These are phyloP conservation scores for Tetrax tetrax DNA, from an alignment of 2,113 vertebrate species.

Conservation along the genomic window DNA sequence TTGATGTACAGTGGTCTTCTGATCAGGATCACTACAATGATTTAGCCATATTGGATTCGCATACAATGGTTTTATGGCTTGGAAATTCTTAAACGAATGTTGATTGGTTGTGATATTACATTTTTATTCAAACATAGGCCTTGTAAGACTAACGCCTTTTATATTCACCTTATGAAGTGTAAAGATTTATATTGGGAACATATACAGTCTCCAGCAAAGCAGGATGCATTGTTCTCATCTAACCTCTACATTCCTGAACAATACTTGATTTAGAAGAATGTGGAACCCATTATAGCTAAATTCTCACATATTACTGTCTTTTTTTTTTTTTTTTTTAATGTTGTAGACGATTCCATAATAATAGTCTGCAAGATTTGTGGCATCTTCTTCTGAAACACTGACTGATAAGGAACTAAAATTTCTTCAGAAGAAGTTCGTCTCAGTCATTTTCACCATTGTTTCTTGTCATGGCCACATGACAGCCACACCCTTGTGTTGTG, in stretches of 20 bases:
- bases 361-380: too few relatives aligned
- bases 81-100: background rate
- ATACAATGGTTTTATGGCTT: background rate
- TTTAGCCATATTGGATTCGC: background rate
- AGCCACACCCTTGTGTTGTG: too few relatives aligned
- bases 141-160: background rate
- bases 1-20: background rate
- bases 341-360: too few relatives aligned
- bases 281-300: background rate
- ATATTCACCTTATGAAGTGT: background rate
- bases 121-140: background rate
- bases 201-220: background rate
- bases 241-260: background rate
- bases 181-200: background rate
- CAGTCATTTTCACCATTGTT: background rate
- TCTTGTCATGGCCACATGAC: background rate
- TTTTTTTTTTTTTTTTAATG: background rate
- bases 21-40: background rate
- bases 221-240: background rate
- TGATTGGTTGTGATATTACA: background rate
- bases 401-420: background rate
- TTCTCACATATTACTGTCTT: background rate
- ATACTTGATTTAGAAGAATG: background rate
- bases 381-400: too few relatives aligned
- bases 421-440: background rate